phyloP scores from a whole-genome alignment of 1,140 invertebrate genomes.

The Heterodera schachtii region DNA sequence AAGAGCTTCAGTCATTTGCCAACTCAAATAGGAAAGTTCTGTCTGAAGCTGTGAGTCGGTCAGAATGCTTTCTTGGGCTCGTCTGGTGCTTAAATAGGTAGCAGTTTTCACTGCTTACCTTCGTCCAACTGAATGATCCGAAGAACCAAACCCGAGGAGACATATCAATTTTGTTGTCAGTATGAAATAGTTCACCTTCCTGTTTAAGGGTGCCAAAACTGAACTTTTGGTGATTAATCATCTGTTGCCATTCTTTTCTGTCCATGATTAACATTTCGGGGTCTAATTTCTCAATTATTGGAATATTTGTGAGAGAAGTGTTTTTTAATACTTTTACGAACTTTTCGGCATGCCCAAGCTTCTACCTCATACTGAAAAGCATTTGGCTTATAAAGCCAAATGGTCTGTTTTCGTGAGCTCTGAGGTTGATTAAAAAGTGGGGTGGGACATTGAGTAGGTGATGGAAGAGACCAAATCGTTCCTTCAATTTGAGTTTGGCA shows the following conservation, averaged over 20 bases:
- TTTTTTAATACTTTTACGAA: background rate
- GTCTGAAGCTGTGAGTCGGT: slow-evolving; percentile 7
- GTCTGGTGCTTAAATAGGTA: slow-evolving; percentile 6
- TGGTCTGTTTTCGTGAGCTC: background rate
- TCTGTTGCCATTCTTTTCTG: background rate
- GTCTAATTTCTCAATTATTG: background rate
- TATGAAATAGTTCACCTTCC: background rate
- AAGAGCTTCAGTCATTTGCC: background rate
- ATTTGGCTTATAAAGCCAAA: slow-evolving; percentile 10
- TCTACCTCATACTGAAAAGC: background rate
- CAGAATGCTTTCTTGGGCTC: background rate
- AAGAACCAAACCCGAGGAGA: background rate
- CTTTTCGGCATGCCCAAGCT: slow-evolving; percentile 6
- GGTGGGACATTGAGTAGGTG: background rate
- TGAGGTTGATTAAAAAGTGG: background rate
- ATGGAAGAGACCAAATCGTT: background rate
- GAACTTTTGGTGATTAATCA: background rate
- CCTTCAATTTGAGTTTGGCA: slow-evolving; percentile 8
- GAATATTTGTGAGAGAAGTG: background rate
- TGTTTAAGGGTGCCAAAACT: background rate
- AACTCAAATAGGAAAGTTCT: slow-evolving; percentile 4
- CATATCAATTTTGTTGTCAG: background rate
- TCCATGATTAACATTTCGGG: background rate
- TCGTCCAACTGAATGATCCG: slow-evolving; percentile 1
- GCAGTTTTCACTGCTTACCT: background rate